Conservation (phyloP, 2,888 invertebrate genomes). For the Crocallis elinguaria region DNA sequence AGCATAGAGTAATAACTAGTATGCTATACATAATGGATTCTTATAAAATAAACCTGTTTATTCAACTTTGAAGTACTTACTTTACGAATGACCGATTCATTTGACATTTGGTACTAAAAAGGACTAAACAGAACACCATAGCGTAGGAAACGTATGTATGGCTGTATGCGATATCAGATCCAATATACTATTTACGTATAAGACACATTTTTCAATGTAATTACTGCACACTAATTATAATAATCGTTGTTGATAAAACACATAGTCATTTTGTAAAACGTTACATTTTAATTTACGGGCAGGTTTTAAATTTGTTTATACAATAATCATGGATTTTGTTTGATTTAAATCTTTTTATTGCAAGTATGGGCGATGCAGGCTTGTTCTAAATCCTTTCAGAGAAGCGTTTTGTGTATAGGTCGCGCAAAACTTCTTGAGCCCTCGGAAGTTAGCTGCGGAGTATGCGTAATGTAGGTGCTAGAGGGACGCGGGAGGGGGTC, state of each 20-base stretch:
- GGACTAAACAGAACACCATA: slow-evolving; percentile 15
- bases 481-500: too few relatives aligned
- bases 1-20: too few relatives aligned
- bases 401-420: too few relatives aligned
- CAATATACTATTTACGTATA: slow-evolving; percentile 44
- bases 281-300: slow-evolving; percentile 37
- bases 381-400: too few relatives aligned
- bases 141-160: background rate
- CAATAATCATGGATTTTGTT: background rate
- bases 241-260: slow-evolving; percentile 66
- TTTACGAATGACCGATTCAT: background rate
- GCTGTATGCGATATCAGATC: slow-evolving; percentile 18
- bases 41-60: background rate
- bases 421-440: too few relatives aligned
- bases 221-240: slow-evolving; percentile 78
- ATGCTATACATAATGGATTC: too few relatives aligned
- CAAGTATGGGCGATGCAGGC: too few relatives aligned
- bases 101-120: slow-evolving; percentile 1
- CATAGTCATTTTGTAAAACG: slow-evolving; percentile 59
- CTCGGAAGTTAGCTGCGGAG: too few relatives aligned
- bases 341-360: too few relatives aligned
- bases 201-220: slow-evolving; percentile 71
- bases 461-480: too few relatives aligned
- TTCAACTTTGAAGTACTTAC: slow-evolving; percentile 12
- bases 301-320: background rate